These are phyloP conservation scores for Ophioninae sp. DNA, from an alignment of 2,888 invertebrate genomes.

Conservation along the genomic window DNA sequence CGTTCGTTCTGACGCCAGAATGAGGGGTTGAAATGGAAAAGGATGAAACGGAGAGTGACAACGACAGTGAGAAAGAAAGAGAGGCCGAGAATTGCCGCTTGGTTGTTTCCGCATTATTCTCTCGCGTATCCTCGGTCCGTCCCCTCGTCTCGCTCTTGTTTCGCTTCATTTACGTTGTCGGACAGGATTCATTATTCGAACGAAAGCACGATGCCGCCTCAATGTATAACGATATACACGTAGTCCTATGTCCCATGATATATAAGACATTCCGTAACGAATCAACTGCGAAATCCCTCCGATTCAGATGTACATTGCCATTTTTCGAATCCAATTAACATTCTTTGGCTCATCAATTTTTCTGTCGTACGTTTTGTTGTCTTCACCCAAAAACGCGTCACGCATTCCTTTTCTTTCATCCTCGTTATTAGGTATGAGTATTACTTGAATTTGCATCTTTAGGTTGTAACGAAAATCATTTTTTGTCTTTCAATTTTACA, in stretches of 20 bases:
- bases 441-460: too few relatives aligned
- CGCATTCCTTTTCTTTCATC: background rate
- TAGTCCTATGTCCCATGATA: background rate
- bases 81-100: conserved; percentile 38
- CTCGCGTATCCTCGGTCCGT: conserved; percentile 14
- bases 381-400: background rate
- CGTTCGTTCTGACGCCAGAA: conserved; percentile 23
- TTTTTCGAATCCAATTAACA: conserved; percentile 1
- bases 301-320: background rate
- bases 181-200: conserved; percentile 65
- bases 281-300: background rate
- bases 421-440: too few relatives aligned
- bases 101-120: conserved; percentile 23
- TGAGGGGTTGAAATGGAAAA: conserved; percentile 2
- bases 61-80: background rate
- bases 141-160: conserved; percentile 49
- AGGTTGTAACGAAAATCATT: too few relatives aligned
- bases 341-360: background rate
- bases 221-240: conserved; percentile 39
- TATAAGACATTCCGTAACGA: background rate
- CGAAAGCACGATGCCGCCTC: conserved; percentile 39
- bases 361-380: background rate
- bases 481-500: too few relatives aligned
- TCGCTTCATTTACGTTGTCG: conserved; percentile 63
- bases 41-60: background rate